Percentiles rank a stretch among this genome's conserved stretches.
phyloP scores from a whole-genome alignment of 2,113 vertebrate genomes.

The Riparia riparia region DNA sequence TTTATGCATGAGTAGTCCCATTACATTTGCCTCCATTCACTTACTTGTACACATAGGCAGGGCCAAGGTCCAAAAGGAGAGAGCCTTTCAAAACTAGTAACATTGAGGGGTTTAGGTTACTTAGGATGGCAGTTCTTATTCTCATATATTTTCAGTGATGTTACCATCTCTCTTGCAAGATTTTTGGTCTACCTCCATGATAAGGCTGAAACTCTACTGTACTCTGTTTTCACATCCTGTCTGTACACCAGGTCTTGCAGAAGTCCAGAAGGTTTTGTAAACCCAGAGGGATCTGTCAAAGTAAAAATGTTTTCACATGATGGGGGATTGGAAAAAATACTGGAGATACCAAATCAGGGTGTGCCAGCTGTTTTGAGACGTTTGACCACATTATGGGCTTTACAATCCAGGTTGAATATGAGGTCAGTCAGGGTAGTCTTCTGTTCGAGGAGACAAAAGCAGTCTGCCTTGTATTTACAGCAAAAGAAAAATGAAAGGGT shows the following conservation, averaged over 20 bases:
- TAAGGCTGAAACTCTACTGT: neutral
- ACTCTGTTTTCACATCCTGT: neutral
- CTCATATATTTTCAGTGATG: neutral
- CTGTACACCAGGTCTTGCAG: neutral
- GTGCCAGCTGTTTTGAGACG: neutral
- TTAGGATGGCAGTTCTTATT: conserved; percentile 2
- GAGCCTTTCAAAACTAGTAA: conserved; percentile 46
- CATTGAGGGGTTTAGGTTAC: conserved; percentile 1
- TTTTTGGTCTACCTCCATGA: neutral
- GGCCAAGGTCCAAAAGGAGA: conserved; percentile 60
- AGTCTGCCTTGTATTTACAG: neutral
- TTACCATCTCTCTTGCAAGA: neutral
- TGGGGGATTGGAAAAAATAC: neutral
- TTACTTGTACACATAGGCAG: conserved; percentile 37
- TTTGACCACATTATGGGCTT: neutral
- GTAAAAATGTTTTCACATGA: neutral
- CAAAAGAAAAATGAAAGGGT: neutral
- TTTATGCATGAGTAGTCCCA: conserved; percentile 66
- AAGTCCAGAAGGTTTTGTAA: neutral
- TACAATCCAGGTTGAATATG: neutral
- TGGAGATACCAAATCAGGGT: neutral
- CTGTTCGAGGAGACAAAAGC: neutral
- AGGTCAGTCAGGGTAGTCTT: neutral
- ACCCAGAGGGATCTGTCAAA: neutral
- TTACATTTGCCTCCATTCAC: conserved; percentile 59